Percentiles rank a stretch among this genome's conserved stretches.
Evolutionary conservation across 35 echinoderm and acorn worm species (phyloP).

Genomic region (Ophiothrix spiculata): DNA sequence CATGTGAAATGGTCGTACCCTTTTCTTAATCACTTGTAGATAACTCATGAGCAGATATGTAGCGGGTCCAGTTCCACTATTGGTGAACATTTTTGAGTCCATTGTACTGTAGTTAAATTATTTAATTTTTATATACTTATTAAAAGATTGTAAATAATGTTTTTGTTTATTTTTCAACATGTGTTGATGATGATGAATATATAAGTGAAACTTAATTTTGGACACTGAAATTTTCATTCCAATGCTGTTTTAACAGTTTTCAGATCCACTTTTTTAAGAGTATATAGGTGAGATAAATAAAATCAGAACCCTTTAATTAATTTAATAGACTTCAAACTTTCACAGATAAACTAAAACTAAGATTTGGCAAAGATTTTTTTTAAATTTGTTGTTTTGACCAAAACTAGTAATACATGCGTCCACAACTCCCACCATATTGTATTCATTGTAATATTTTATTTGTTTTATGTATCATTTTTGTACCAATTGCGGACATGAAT

Average conservation of each 20-base stretch:
- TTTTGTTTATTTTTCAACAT: background rate
- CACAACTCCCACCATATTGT: background rate
- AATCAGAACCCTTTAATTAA: too few relatives aligned
- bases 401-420: too few relatives aligned
- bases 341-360: too few relatives aligned
- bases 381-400: too few relatives aligned
- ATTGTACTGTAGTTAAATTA: background rate
- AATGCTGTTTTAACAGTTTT: background rate
- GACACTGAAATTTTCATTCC: background rate
- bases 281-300: too few relatives aligned
- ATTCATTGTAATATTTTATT: background rate
- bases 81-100: background rate
- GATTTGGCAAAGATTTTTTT: too few relatives aligned
- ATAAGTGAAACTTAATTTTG: background rate
- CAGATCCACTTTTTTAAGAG: too few relatives aligned
- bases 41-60: background rate
- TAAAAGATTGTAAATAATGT: constrained; percentile 2
- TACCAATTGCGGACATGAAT: too few relatives aligned
- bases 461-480: too few relatives aligned
- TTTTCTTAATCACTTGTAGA: background rate
- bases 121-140: background rate
- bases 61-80: background rate
- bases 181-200: background rate
- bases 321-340: too few relatives aligned
- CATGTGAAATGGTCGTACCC: background rate